phyloP scores from a whole-genome alignment of 2,797 vertebrate species.

The Dermochelys coriacea region DNA sequence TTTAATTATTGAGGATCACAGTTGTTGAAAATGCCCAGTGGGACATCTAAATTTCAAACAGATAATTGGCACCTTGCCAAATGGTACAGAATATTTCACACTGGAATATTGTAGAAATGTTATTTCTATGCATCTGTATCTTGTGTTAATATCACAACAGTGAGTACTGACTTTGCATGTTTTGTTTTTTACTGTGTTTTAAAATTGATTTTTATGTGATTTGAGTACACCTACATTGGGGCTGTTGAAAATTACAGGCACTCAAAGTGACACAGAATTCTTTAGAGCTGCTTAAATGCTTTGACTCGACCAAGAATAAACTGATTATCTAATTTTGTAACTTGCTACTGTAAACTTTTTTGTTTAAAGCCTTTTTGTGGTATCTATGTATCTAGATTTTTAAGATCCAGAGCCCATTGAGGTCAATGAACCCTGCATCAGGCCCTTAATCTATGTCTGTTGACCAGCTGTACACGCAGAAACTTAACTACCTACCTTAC shows the following conservation, averaged over 20 bases:
- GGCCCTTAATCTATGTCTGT: neutral
- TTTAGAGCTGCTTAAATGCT: neutral
- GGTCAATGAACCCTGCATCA: neutral
- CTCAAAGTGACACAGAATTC: neutral
- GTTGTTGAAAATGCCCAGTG: constrained; percentile 25
- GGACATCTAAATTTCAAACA: neutral
- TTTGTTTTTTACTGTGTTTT: constrained; percentile 20
- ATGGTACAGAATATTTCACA: neutral
- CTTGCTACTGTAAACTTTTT: neutral
- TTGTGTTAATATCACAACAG: constrained; percentile 10
- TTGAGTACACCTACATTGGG: neutral
- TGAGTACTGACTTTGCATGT: constrained; percentile 1
- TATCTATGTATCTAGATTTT: neutral
- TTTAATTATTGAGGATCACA: neutral
- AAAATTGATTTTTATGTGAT: neutral
- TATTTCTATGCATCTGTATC: constrained; percentile 22
- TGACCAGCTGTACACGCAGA: neutral
- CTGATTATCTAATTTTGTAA: neutral
- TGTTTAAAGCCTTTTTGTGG: neutral
- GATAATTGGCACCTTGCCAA: neutral
- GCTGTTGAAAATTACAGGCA: neutral
- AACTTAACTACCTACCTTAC: neutral
- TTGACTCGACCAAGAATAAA: neutral
- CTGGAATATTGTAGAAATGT: constrained; percentile 7
- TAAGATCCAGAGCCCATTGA: neutral